Evolutionary conservation across 2,797 vertebrate species (phyloP).

Genomic region (Falco naumanni): DNA sequence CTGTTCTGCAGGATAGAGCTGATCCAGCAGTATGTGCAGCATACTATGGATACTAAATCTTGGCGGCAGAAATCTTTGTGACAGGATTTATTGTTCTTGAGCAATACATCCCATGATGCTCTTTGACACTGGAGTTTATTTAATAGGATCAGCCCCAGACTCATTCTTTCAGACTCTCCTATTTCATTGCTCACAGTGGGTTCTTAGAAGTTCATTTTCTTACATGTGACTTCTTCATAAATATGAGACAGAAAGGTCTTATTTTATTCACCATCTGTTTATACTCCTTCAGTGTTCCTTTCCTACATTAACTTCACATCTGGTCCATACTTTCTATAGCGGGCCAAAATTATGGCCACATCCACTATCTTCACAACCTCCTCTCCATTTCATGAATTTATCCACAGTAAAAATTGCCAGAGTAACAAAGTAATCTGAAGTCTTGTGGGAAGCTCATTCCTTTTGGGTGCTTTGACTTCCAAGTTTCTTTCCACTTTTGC

Average conservation of each 20-base stretch:
- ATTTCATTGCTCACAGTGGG: constrained; percentile 61
- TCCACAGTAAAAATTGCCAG: not conserved
- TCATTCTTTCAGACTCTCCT: constrained; percentile 53
- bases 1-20: not conserved
- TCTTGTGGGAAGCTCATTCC: not conserved
- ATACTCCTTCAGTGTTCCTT: constrained; percentile 19
- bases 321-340: constrained; percentile 17
- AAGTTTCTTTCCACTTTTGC: not conserved
- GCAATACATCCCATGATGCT: constrained; percentile 15
- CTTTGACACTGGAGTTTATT: constrained; percentile 60
- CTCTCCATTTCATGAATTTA: not conserved
- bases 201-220: constrained; percentile 65
- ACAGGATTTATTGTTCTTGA: constrained; percentile 55
- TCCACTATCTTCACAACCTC: not conserved
- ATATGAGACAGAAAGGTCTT: constrained; percentile 58
- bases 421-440: not conserved
- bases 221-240: constrained; percentile 56
- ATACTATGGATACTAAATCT: constrained; percentile 17
- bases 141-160: constrained; percentile 50
- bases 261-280: constrained; percentile 65
- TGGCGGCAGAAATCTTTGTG: not conserved
- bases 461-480: not conserved
- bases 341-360: constrained; percentile 21
- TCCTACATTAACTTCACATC: constrained; percentile 54
- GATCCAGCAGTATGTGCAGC: not conserved